phyloP scores from a whole-genome alignment of 1,140 invertebrate genomes.

The Diorhabda sublineata region DNA sequence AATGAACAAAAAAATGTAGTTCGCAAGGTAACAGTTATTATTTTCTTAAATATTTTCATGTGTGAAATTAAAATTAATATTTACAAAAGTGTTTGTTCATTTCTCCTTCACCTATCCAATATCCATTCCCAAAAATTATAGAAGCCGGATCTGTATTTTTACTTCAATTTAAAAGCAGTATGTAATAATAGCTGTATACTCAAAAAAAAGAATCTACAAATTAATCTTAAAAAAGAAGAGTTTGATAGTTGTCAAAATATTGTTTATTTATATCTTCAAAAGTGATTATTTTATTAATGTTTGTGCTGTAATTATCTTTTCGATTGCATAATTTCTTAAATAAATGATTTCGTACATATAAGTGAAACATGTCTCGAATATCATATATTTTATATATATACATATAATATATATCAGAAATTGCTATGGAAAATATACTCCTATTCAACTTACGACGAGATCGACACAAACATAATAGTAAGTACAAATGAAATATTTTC shows the following conservation, averaged over 20 bases:
- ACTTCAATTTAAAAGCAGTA: no score
- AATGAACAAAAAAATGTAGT: constrained; percentile 11
- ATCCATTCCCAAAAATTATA: no score
- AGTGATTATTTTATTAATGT: no score
- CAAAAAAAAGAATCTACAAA: no score
- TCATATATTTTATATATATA: constrained; percentile 56
- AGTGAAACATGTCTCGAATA: constrained; percentile 12
- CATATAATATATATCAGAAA: constrained; percentile 52
- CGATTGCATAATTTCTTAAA: no score
- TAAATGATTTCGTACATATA: no score
- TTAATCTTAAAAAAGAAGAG: no score
- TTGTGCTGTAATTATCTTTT: no score
- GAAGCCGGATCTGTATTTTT: no score
- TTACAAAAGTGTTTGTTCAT: background rate
- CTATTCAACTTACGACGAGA: constrained; percentile 74
- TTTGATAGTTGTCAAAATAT: no score
- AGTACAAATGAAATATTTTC: constrained; percentile 44
- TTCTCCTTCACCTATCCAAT: background rate
- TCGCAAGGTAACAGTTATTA: constrained; percentile 15
- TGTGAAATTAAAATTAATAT: constrained; percentile 34
- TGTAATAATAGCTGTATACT: no score
- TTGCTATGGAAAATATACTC: constrained; percentile 75
- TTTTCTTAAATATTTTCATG: constrained; percentile 38
- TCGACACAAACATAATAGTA: constrained; percentile 74
- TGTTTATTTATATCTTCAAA: no score